Evolutionary conservation across 2,888 invertebrate species (phyloP).

Genomic region (Melieria crassipennis): DNA sequence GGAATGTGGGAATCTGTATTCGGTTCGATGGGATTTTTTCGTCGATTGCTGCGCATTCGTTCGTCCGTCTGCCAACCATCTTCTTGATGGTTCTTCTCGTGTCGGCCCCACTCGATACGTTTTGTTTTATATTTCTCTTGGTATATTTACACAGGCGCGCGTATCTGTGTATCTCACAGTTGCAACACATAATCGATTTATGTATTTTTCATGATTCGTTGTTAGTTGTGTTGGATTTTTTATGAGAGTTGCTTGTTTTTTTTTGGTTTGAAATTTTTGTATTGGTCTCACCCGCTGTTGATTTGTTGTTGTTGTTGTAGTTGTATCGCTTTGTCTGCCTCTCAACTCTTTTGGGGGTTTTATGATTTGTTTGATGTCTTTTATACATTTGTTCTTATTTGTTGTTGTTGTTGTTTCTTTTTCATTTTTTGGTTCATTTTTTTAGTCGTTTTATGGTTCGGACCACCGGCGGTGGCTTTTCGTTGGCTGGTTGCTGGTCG

Average conservation of each 20-base stretch:
- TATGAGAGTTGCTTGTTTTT: conserved; percentile 11
- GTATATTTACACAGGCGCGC: conserved; percentile 31
- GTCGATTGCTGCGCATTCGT: background rate
- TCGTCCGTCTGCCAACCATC: background rate
- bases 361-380: conserved; percentile 60
- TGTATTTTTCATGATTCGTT: conserved; percentile 43
- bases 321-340: too few species aligned
- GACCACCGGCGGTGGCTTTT: conserved; percentile 29
- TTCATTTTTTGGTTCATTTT: conserved; percentile 38
- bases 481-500: conserved; percentile 23
- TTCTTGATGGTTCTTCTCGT: background rate
- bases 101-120: background rate
- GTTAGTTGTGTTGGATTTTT: conserved; percentile 11
- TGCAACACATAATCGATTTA: conserved; percentile 59
- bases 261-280: background rate
- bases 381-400: conserved; percentile 23
- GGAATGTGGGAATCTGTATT: conserved; percentile 61
- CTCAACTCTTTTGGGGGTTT: conserved; percentile 42
- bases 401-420: conserved; percentile 50
- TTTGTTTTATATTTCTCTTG: conserved; percentile 1
- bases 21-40: conserved; percentile 33
- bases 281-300: conserved; percentile 35
- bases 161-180: conserved; percentile 31
- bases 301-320: conserved; percentile 49
- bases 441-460: conserved; percentile 39